These are phyloP conservation scores for Ecliptopera silaceata DNA, from an alignment of 2,888 invertebrate species.

Conservation along the genomic window DNA sequence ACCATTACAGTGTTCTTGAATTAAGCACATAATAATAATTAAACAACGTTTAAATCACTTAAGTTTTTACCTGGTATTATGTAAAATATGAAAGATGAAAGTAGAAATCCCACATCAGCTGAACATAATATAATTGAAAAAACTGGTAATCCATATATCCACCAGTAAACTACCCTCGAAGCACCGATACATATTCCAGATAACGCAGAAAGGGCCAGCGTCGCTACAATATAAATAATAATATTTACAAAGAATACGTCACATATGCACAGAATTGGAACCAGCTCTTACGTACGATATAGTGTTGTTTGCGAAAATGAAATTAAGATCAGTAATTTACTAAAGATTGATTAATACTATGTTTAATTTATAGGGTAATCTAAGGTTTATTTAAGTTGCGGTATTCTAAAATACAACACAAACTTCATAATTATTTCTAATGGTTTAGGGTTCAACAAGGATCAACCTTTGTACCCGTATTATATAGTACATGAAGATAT, in stretches of 20 bases:
- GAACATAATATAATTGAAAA: slow-evolving; percentile 83
- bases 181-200: slow-evolving; percentile 84
- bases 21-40: too few species aligned
- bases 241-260: neutral
- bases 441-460: slow-evolving; percentile 5
- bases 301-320: neutral
- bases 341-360: too few species aligned
- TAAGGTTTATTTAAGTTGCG: too few species aligned
- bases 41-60: too few species aligned
- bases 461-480: neutral
- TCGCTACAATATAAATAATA: slow-evolving; percentile 58
- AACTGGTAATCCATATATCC: slow-evolving; percentile 84
- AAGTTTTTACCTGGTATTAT: slow-evolving; percentile 80
- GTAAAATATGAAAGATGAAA: slow-evolving; percentile 83
- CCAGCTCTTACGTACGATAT: neutral
- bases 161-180: slow-evolving; percentile 85
- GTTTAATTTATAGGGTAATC: too few species aligned
- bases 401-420: too few species aligned
- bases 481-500: slow-evolving; percentile 13
- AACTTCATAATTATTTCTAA: neutral
- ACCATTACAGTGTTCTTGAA: too few species aligned
- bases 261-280: neutral
- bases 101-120: slow-evolving; percentile 84
- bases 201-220: slow-evolving; percentile 72
- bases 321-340: neutral